Evolutionary conservation across 2,888 invertebrate genomes (phyloP), one percentile per base, ranked within the genome.

Genomic region (Lycophotia porphyrea): DNA sequence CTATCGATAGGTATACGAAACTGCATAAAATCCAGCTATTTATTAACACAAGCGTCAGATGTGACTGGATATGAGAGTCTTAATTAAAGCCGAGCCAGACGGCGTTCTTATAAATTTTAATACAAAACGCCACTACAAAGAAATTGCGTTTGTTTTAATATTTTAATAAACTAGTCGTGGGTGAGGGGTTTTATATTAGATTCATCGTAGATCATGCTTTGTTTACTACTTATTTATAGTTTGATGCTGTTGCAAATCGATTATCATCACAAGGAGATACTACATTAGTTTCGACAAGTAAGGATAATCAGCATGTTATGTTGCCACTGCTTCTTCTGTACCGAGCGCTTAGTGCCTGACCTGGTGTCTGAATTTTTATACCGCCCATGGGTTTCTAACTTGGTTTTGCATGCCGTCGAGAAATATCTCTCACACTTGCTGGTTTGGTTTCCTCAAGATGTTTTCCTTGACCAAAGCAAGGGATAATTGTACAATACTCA

Each of bases 11-110:
- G 21, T 18, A 63, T 71, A 72, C 21, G 2, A 71, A 68, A 64
- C 67, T 78, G 71, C 71, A 77, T 77, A 78, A 85, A 84, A 72
- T 64, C 79, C 27, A 67, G 69, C 76, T 79, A 84, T 88, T 86
- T 81, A 81, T 88, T 76, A 83, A 76, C 68, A 31, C 49, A 65
- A 65, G 83, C 88, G 84, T 87, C 90, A 88, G 89, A 89, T 91
- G 86, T 85, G 88, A 86, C 87, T 90, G 81, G 87, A 86, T 90
- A 88, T 90, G 87, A 89, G 86, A 86, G 76, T 71, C 80, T 91
- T 91, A 91, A 91, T 91, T 91, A 91, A 90, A 88, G 80, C 80
- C 82, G 76, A 55, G 81, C 78, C 87, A 87, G 87, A 64, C 87
- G 87, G 78, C 78, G 79, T 82, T 82, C 89, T 85, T 89, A 87